Evolutionary conservation across 2,888 invertebrate species (phyloP), one percentile per base, ranked within the genome.

Genomic region (Lochmaea crataegi): DNA sequence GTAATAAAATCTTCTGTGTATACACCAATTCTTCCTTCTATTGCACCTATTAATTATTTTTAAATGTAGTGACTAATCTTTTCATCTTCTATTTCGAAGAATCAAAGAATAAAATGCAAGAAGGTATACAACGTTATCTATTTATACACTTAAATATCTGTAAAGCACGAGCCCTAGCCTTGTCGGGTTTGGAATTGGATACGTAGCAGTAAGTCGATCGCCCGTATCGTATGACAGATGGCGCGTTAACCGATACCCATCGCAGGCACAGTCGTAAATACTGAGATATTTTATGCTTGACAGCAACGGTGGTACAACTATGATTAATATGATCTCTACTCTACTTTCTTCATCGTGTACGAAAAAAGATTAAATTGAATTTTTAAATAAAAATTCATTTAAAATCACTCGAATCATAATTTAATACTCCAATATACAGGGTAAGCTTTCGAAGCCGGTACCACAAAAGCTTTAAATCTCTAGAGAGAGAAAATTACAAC

Each of bases 161-260:
- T 69, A 70, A 64, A 82, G 82, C 83, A 82, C 84, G 82, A 83
- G 84, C 75, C 77, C 73, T 73, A 74, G 68, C 73, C 71, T 68
- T 82, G 69, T 22, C 69, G 64, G 48, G 69, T 56, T 70, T 70
- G 69, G 42, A 70, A 70, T 51, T 56, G 79, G 84, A 84, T 76
- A 75, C 76, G 80, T 83, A 79, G 78, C 79, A 75, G 84, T 81
- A 81, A 85, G 78, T 76, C 79, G 84, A 85, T 83, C 82, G 77
- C 72, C 78, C 78, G 78, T 82, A 85, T 86, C 86, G 80, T 77
- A 83, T 86, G 81, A 83, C 86, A 85, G 86, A 86, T 86, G 86
- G 85, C 83, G 85, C 84, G 85, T 84, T 71, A 86, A 85, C 83
- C 83, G 85, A 86, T 86, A 85, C 83, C 85, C 84, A 85, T 85